Evolutionary conservation across 2,113 vertebrate species (phyloP).

Genomic region (Physeter macrocephalus): DNA sequence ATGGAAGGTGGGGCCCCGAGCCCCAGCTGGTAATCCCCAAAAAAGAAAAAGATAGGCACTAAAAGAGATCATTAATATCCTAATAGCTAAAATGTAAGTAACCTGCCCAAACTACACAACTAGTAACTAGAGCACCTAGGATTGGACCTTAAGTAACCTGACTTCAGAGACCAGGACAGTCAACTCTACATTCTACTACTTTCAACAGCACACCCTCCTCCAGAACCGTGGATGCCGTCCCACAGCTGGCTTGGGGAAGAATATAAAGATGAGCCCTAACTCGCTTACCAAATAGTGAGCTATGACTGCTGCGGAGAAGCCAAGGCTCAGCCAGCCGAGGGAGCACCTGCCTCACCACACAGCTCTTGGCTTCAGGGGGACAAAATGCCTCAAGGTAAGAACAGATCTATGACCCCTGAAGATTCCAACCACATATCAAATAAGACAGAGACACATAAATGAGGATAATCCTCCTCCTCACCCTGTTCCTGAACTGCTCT

Average conservation of each 20-base stretch:
- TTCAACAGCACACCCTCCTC: background rate
- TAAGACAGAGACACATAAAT: background rate
- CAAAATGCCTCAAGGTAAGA: background rate
- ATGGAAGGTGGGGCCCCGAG: background rate
- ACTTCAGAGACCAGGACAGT: background rate
- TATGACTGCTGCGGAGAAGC: fast-evolving
- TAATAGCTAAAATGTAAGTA: background rate
- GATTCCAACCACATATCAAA: background rate
- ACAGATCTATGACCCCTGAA: background rate
- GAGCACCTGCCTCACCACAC: background rate
- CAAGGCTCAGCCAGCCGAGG: background rate
- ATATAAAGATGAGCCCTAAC: background rate
- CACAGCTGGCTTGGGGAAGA: background rate
- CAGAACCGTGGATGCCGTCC: background rate
- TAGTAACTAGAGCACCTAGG: background rate
- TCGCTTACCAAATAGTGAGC: background rate
- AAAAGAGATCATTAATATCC: background rate
- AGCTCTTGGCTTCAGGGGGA: background rate
- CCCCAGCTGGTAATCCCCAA: background rate
- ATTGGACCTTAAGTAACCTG: background rate
- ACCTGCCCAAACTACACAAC: background rate
- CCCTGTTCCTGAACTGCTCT: background rate
- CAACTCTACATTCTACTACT: background rate
- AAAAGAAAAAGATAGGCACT: background rate
- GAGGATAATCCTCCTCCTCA: background rate